Percentiles rank a stretch among this genome's conserved stretches.
phyloP scores from a whole-genome alignment of 2,888 invertebrate species.

The Ormyrus rosae region DNA sequence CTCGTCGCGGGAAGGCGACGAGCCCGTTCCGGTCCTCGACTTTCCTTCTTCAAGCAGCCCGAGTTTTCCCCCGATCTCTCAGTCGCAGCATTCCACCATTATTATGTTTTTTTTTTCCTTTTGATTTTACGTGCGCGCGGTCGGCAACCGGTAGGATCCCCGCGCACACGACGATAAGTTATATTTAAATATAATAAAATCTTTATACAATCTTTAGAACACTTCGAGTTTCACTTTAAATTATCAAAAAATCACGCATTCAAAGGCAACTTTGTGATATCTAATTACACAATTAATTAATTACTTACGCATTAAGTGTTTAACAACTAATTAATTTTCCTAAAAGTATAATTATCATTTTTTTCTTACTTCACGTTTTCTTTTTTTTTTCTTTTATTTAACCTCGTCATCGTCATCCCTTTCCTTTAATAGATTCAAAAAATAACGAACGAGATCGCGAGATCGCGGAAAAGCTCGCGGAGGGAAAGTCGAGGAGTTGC shows the following conservation, averaged over 20 bases:
- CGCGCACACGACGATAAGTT: constrained; percentile 55
- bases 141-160: background rate
- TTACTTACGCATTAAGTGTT: constrained; percentile 57
- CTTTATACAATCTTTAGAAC: constrained; percentile 58
- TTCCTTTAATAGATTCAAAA: constrained; percentile 55
- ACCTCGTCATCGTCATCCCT: constrained; percentile 5
- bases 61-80: constrained; percentile 39
- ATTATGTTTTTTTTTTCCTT: constrained; percentile 22
- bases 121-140: constrained; percentile 55
- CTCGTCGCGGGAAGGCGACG: constrained; percentile 40
- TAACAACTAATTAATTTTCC: constrained; percentile 58
- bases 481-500: constrained; percentile 45
- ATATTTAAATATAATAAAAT: constrained; percentile 58
- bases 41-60: constrained; percentile 20
- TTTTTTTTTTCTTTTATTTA: background rate
- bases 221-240: constrained; percentile 57
- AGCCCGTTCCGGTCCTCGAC: constrained; percentile 32
- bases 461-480: constrained; percentile 36
- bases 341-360: constrained; percentile 56
- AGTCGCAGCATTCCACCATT: constrained; percentile 37
- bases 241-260: constrained; percentile 58
- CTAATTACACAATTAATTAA: constrained; percentile 58
- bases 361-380: constrained; percentile 9
- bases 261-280: constrained; percentile 59
- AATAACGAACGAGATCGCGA: constrained; percentile 55